phyloP scores from a whole-genome alignment of 2,888 invertebrate species.

The Leptogaster cylindrica region DNA sequence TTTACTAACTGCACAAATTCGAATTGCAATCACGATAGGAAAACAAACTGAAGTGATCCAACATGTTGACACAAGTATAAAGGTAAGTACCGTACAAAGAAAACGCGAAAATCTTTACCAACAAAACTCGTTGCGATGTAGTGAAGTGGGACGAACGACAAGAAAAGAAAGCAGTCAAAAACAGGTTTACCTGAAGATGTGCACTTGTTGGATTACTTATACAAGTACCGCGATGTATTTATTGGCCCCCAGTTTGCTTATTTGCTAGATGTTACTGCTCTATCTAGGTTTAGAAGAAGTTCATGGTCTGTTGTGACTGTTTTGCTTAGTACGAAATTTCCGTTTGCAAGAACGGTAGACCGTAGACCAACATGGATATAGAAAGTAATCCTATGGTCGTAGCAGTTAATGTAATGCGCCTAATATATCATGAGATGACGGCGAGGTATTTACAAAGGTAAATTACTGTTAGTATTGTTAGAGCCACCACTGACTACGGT shows the following conservation, averaged over 20 bases:
- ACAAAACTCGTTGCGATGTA: conserved; percentile 29
- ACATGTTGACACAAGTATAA: conserved; percentile 24
- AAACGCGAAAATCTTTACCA: conserved; percentile 23
- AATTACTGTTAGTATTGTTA: conserved; percentile 29
- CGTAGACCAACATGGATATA: neutral
- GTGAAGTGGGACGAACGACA: conserved; percentile 38
- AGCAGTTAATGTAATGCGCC: conserved; percentile 6
- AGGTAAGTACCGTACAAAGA: conserved; percentile 31
- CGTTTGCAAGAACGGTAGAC: conserved; percentile 18
- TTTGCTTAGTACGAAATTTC: conserved; percentile 6
- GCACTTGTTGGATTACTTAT: conserved; percentile 19
- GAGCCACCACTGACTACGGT: conserved; percentile 1
- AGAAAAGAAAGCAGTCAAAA: conserved; percentile 26
- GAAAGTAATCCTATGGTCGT: conserved; percentile 25
- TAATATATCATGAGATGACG: neutral
- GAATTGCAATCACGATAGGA: conserved; percentile 8
- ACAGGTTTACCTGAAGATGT: conserved; percentile 32
- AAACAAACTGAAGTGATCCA: conserved; percentile 28
- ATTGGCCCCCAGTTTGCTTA: conserved; percentile 30
- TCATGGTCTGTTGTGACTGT: conserved; percentile 11
- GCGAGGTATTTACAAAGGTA: neutral
- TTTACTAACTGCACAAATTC: conserved; percentile 10
- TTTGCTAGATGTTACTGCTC: conserved; percentile 17
- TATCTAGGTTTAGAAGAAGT: conserved; percentile 1
- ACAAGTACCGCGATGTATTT: conserved; percentile 18